phyloP scores from a whole-genome alignment of 2,113 vertebrate genomes.

The Turdus rufiventris region DNA sequence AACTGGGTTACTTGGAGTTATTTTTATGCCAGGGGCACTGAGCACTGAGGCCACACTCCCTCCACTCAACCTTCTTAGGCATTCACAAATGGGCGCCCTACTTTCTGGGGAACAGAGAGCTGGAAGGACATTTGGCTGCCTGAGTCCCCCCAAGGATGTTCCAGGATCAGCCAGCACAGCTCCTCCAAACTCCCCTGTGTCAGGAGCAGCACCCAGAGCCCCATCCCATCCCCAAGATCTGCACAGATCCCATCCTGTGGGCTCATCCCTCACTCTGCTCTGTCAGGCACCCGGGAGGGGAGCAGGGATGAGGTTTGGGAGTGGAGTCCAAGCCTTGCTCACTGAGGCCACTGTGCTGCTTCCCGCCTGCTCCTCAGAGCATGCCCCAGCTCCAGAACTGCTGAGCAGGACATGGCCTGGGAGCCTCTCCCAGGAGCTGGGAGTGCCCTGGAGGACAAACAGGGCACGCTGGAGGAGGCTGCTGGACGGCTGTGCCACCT shows the following conservation, averaged over 20 bases:
- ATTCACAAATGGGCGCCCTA: rapidly evolving
- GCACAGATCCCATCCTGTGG: rapidly evolving
- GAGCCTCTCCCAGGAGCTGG: rapidly evolving
- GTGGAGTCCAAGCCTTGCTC: background rate
- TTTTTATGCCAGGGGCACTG: background rate
- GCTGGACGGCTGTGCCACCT: background rate
- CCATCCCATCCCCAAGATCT: background rate
- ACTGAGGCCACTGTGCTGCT: rapidly evolving
- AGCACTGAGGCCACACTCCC: background rate
- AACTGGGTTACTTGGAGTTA: slow-evolving; percentile 7
- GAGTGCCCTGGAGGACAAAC: background rate
- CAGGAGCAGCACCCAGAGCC: background rate
- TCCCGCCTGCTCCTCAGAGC: background rate
- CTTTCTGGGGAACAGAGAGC: background rate
- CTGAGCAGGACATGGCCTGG: background rate
- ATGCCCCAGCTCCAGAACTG: background rate
- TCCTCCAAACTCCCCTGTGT: background rate
- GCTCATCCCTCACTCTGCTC: rapidly evolving
- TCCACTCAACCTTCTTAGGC: background rate
- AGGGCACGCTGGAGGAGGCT: background rate
- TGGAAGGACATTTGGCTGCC: background rate
- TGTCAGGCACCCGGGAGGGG: background rate
- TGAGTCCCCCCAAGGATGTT: background rate
- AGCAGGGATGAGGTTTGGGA: background rate
- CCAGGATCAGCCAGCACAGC: background rate